Evolutionary conservation across 2,797 vertebrate species (phyloP), one percentile per base, ranked within the genome.

Genomic region (Chromis chromis): DNA sequence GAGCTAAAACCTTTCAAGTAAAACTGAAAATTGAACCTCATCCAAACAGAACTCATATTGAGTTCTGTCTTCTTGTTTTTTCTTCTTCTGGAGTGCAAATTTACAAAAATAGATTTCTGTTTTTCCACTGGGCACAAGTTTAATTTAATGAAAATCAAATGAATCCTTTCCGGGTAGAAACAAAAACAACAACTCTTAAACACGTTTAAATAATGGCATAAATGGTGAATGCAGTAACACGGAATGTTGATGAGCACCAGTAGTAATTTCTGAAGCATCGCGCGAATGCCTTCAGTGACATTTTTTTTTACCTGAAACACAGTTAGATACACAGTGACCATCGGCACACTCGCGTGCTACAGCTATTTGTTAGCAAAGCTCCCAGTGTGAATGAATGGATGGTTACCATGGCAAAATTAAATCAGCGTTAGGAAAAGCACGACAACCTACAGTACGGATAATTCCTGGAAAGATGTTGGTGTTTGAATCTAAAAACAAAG

Each of bases 1-100:
- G 55, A 65, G 72, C 49, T 53, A 52, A 81, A 77, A 62, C 1
- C 63, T 75, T 89, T 92, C 89, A 91, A 89, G 82, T 88, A 86
- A 88, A 85, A 84, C n/a, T 74, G 36, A 83, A 52, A 31, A 70
- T 68, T 49, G 36, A 76, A 88, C 78, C 89, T 87, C 76, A 82
- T 78, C 79, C 12, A 81, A 83, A 69, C 78, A 81, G 65, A 87
- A 88, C 86, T 89, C 28, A 76, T 70, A 78, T 39, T 58, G 39
- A 89, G 84, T 73, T 74, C 77, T 73, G 79, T 10, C 24, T 27
- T 81, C 39, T 60, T 68, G 25, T 71, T 79, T 69, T 75, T 61
- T 52, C 78, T 70, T 75, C 56, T 52, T 46, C 6, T 80, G 67
- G 55, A 85, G 86, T 90, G 86, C 79, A 92, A 86, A 91, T 55